These are phyloP conservation scores for Aplidium turbinatum DNA, from an alignment of 23 tunicate genomes.

Conservation along the genomic window DNA sequence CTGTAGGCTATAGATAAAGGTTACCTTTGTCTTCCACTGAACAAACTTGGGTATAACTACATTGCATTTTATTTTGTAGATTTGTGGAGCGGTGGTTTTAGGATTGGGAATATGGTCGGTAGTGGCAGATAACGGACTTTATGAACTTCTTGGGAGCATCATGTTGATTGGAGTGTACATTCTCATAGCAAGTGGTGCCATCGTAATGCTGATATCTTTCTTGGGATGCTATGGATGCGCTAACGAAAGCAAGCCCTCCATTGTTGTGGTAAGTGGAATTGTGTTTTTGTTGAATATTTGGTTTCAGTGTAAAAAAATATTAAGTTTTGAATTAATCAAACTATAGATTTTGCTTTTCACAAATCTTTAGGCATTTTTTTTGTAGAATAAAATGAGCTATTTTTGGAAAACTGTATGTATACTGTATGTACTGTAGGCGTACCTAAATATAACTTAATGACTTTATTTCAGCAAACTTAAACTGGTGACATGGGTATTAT, in stretches of 20 bases:
- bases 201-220: slow-evolving; percentile 63
- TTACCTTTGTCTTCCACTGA: not conserved
- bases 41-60: not conserved
- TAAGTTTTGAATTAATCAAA: too few relatives aligned
- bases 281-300: too few relatives aligned
- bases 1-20: too few relatives aligned
- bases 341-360: too few relatives aligned
- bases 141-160: slow-evolving; percentile 18
- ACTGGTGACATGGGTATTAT: too few relatives aligned
- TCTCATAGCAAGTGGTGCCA: slow-evolving; percentile 56
- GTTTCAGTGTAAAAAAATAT: too few relatives aligned
- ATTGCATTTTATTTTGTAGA: slow-evolving; percentile 27
- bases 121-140: slow-evolving; percentile 35
- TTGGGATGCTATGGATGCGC: slow-evolving; percentile 62
- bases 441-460: too few relatives aligned
- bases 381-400: too few relatives aligned
- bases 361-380: too few relatives aligned
- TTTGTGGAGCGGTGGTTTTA: slow-evolving; percentile 69
- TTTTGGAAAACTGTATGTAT: too few relatives aligned
- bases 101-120: slow-evolving; percentile 83
- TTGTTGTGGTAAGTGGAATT: slow-evolving; percentile 54
- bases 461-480: too few relatives aligned
- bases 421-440: too few relatives aligned
- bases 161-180: slow-evolving; percentile 62
- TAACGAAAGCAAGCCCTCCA: slow-evolving; percentile 47